Percentiles rank a stretch among this genome's conserved stretches.
Evolutionary conservation across 2,888 invertebrate species (phyloP).

Genomic region (Panzeria rudis): DNA sequence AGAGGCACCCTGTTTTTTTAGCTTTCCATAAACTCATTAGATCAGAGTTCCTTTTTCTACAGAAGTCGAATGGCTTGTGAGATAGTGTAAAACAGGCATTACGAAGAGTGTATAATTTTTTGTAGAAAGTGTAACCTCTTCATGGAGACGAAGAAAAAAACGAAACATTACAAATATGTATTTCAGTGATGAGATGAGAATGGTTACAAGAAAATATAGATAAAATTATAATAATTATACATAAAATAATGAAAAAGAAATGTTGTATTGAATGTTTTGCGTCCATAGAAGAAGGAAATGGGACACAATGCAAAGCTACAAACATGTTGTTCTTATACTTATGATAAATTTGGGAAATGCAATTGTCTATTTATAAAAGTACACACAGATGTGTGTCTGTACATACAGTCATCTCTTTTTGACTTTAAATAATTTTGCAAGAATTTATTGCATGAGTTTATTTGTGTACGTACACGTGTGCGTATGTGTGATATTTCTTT

Average conservation of each 20-base stretch:
- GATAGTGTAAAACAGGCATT: too few species aligned
- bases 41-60: too few species aligned
- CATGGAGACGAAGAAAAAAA: background rate
- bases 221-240: slow-evolving; percentile 45
- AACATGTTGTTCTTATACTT: slow-evolving; percentile 39
- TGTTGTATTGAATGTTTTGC: slow-evolving; percentile 1
- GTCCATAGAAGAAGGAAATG: background rate
- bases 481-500: slow-evolving; percentile 53
- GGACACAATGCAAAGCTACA: slow-evolving; percentile 40
- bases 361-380: slow-evolving; percentile 36
- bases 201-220: slow-evolving; percentile 23
- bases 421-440: slow-evolving; percentile 71
- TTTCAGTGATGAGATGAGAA: slow-evolving; percentile 37
- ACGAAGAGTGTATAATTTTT: slow-evolving; percentile 2
- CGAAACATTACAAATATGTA: slow-evolving; percentile 18
- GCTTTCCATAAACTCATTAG: too few species aligned
- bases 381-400: background rate
- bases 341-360: slow-evolving; percentile 65
- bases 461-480: slow-evolving; percentile 8
- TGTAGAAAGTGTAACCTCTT: slow-evolving; percentile 43
- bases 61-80: too few species aligned
- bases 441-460: slow-evolving; percentile 55
- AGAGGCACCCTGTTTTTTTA: too few species aligned
- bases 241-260: slow-evolving; percentile 51
- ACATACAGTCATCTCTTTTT: slow-evolving; percentile 71